Evolutionary conservation across 2,888 invertebrate genomes (phyloP).

Genomic region (Macrosiphum euphorbiae): DNA sequence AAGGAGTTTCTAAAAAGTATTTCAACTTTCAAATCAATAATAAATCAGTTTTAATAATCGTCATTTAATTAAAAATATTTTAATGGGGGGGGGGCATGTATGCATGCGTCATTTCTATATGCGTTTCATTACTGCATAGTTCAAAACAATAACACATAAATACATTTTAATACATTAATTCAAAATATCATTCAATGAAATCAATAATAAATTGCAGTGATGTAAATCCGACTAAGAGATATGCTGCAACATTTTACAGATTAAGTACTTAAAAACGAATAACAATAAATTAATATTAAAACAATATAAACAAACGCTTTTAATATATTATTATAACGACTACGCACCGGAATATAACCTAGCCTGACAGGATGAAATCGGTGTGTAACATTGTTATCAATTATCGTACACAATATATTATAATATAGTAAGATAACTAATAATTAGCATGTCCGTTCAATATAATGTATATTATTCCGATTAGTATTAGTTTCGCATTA

Average conservation of each 20-base stretch:
- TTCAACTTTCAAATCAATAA: background rate
- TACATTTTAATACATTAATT: background rate
- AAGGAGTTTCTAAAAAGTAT: background rate
- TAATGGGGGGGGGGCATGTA: background rate
- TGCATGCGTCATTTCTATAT: background rate
- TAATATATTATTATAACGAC: background rate
- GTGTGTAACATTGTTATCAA: background rate
- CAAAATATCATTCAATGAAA: background rate
- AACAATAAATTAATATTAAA: slow-evolving; percentile 22
- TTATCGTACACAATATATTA: background rate
- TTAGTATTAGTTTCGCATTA: background rate
- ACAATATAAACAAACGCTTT: slow-evolving; percentile 6
- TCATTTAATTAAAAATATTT: background rate
- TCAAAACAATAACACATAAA: background rate
- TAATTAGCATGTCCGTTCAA: background rate
- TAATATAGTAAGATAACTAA: background rate
- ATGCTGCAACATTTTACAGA: background rate
- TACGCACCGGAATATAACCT: background rate
- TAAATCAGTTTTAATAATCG: background rate
- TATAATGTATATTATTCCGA: background rate
- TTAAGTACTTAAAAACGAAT: background rate
- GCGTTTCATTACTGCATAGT: background rate
- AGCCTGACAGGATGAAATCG: background rate
- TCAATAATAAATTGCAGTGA: background rate
- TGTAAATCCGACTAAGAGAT: background rate